Evolutionary conservation across 1,140 invertebrate genomes (phyloP), one percentile per base, ranked within the genome.

Genomic region (Leptinotarsa undecemlineata): DNA sequence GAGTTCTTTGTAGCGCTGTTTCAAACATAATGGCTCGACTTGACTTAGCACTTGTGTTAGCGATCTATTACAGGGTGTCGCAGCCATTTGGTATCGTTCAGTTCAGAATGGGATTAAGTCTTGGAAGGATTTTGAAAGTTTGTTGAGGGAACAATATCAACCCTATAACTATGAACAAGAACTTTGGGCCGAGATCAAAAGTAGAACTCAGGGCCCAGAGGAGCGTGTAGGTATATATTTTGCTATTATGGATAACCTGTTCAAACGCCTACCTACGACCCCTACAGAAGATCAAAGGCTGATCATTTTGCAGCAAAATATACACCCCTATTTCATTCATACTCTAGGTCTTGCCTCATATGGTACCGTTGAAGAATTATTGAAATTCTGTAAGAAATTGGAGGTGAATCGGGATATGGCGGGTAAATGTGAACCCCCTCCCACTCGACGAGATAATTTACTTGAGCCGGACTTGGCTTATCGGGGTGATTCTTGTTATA

Each of bases 321-420:
- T 67, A 6, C 21, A 67, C 15, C 64, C 21, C n/a, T 80, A 72
- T 51, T 72, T 26, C 8, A 72, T 72, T 51, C 71, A 23, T 1
- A 47, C 8, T 67, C 20, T 15, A 62, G 72, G n/a, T 48, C 66
- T 23, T 14, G 19, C 11, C 20, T 71, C 26, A 48, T 73, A 51
- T 51, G 1, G 48, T 17, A 57, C 66, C 19, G 64, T 73, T 0
- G 72, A 73, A 11, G 72, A 73, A 17, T 69, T 73, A 68, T 20
- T 42, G 11, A 33, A 23, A 33, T 23, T 23, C 17, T 73, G 72
- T 48, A 73, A 60, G 48, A 71, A 62, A 62, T 68, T 73, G 21
- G 72, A 73, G 47, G 20, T 20, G 20, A 19, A 33, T 13, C 20
- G 57, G 19, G 20, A 71, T 26, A 19, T 47, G 19, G 26, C 21